Evolutionary conservation across 2,797 vertebrate species (phyloP), one percentile per base, ranked within the genome.

Genomic region (Cercopithecus diana): DNA sequence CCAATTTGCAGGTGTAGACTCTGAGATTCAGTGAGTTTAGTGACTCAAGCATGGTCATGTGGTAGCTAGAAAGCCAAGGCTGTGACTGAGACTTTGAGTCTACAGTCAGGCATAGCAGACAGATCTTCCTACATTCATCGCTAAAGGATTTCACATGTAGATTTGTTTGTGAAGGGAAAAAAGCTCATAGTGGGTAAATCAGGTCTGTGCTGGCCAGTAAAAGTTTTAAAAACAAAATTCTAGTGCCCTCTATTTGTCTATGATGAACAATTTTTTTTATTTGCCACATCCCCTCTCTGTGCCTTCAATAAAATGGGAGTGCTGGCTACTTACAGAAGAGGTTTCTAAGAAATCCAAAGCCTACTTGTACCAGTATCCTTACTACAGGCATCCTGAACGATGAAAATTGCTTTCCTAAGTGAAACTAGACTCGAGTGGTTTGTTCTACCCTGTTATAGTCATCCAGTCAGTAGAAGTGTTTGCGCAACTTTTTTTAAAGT

Each of bases 351-450:
- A 83, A 96, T 72, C 77, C 75, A 73, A 96, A 97, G 83, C 41
- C 77, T 67, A 28, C 93, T 93, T 90, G 91, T 96, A 96, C 64
- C 50, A 57, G 88, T 55, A 80, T 22, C 90, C 84, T 97, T 82
- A 84, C 52, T 82, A 95, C 88, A 94, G 95, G 96, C 64, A 82
- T 95, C 97, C 94, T 30, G 52, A 96, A 88, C 93, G 48, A 82
- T 93, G 81, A 94, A 97, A 98, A 97, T 75, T 83, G 88, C 92
- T 97, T 97, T 96, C 88, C 88, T 96, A 96, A 94, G 80, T 95
- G 92, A 97, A 97, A 97, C 79, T 86, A 90, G 93, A 80, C 92
- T 97, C n/a, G 0, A 96, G 95, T 96, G 87, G 84, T 96, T 96
- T 96, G 90, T 90, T 97, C 90, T 84, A 77, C n/a, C 13, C 87